These are phyloP conservation scores for Muscicapa adusta DNA, from an alignment of 2,113 vertebrate genomes.

Conservation along the genomic window DNA sequence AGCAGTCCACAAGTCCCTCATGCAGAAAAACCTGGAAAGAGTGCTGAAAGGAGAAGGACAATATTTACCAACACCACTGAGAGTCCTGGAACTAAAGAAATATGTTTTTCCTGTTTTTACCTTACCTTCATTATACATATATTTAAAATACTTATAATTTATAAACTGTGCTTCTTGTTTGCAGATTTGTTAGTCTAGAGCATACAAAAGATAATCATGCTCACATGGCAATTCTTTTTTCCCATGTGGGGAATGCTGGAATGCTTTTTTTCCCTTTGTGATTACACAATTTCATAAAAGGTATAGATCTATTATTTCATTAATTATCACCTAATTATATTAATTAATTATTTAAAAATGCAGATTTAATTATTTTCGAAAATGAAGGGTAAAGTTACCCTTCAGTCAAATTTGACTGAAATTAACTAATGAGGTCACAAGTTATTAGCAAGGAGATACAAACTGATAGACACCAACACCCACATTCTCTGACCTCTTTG, in stretches of 20 bases:
- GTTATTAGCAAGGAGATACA: background rate
- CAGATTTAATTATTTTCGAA: constrained; percentile 4
- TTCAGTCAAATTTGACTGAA: constrained; percentile 47
- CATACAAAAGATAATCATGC: background rate
- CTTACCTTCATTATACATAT: background rate
- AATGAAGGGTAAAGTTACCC: constrained; percentile 35
- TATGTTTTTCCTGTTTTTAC: background rate
- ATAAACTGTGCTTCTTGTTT: background rate
- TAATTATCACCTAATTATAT: background rate
- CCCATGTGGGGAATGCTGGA: background rate
- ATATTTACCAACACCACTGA: background rate
- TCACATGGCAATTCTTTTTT: background rate
- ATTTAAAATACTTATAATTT: background rate
- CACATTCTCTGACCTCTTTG: background rate
- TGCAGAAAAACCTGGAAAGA: background rate
- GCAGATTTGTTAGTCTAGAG: background rate
- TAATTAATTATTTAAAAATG: constrained; percentile 20
- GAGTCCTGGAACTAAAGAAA: background rate
- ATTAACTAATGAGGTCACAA: constrained; percentile 34
- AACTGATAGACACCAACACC: background rate
- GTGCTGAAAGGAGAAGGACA: background rate
- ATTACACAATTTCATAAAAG: background rate
- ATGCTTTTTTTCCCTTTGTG: background rate
- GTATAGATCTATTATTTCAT: background rate
- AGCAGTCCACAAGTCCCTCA: background rate